Evolutionary conservation across 2,113 vertebrate species (phyloP).

Genomic region (Heterocephalus glaber): DNA sequence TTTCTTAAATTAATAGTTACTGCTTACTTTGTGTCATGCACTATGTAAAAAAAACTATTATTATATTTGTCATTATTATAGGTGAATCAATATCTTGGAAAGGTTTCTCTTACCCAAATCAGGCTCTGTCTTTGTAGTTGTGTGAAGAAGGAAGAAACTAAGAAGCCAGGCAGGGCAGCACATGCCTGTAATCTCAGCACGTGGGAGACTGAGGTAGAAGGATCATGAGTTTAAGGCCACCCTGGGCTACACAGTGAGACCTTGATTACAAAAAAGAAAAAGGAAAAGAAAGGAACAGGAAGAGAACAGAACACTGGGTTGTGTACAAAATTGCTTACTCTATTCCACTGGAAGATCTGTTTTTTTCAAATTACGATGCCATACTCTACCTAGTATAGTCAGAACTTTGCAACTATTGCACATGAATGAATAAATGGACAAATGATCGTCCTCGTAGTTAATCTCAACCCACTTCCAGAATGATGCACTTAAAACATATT

Average conservation of each 20-base stretch:
- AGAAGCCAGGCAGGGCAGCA: background rate
- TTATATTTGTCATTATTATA: background rate
- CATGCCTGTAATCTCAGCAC: background rate
- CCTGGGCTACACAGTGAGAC: background rate
- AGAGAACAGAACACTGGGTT: background rate
- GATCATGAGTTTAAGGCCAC: background rate
- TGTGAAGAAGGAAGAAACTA: background rate
- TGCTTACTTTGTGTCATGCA: background rate
- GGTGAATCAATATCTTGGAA: background rate
- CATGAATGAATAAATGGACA: background rate
- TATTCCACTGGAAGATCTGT: background rate
- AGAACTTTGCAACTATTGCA: background rate
- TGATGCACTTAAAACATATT: background rate
- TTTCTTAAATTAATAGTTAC: background rate
- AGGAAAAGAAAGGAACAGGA: background rate
- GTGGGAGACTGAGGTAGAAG: background rate
- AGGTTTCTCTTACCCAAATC: background rate
- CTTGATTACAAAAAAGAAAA: background rate
- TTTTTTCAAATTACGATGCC: background rate
- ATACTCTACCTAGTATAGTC: background rate
- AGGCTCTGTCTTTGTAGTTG: background rate
- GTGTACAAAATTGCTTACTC: background rate
- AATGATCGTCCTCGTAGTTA: background rate
- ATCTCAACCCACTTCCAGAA: background rate
- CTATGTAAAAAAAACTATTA: background rate